Conservation (phyloP, 2,113 vertebrate species). For the Lampris megalopsis region DNA sequence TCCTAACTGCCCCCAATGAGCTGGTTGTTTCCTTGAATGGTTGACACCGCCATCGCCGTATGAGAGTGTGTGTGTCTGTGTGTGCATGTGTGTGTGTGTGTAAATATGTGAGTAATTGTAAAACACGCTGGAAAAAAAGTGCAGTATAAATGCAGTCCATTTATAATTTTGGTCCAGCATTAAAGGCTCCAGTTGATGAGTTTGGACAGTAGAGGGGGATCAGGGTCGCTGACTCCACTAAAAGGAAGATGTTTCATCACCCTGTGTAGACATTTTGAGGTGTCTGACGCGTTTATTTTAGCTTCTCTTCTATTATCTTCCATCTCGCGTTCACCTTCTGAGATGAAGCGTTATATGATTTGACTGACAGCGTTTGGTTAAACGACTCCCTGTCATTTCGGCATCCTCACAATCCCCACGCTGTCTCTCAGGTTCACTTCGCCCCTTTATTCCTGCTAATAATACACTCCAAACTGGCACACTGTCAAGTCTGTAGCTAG, state of each 20-base stretch:
- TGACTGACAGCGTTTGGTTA: conserved; percentile 52
- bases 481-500: conserved; percentile 34
- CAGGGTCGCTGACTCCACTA: conserved; percentile 25
- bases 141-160: too few species aligned
- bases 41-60: too few species aligned
- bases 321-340: conserved; percentile 37
- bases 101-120: too few species aligned
- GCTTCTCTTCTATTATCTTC: conserved; percentile 20
- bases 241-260: conserved; percentile 1
- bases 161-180: too few species aligned
- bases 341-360: conserved; percentile 24
- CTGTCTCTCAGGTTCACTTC: conserved; percentile 33
- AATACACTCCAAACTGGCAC: conserved; percentile 20
- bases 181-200: too few species aligned
- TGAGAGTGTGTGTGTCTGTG: too few species aligned
- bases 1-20: too few species aligned
- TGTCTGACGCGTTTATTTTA: conserved; percentile 11
- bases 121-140: too few species aligned
- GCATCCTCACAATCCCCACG: conserved; percentile 32
- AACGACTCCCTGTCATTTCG: conserved; percentile 49
- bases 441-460: conserved; percentile 19
- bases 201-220: conserved; percentile 6
- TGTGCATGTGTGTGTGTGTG: too few species aligned
- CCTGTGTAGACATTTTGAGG: conserved; percentile 14
- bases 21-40: too few species aligned